Conservation (phyloP, 2,797 vertebrate genomes). For the Silurus lanzhouensis region DNA sequence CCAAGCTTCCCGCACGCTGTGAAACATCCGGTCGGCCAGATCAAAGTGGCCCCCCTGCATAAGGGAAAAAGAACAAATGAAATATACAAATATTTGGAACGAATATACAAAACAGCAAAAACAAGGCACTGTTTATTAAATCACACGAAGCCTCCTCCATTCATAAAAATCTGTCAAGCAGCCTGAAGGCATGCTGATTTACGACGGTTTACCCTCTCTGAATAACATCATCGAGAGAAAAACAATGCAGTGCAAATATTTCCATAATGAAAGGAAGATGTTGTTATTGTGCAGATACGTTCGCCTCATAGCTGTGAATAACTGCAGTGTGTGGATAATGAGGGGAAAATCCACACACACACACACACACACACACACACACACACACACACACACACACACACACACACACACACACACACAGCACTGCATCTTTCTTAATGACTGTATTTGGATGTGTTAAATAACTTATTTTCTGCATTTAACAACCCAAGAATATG, state of each 20-base stretch:
- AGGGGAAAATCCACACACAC: no score
- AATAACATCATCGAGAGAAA: background rate
- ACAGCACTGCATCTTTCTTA: background rate
- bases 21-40: constrained; percentile 98
- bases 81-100: background rate
- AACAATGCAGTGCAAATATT: constrained; percentile 9
- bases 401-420: no score
- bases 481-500: background rate
- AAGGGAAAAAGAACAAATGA: background rate
- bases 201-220: background rate
- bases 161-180: background rate
- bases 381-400: no score
- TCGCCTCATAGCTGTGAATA: background rate
- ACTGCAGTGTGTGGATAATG: background rate
- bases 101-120: background rate
- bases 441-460: background rate
- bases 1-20: constrained; percentile 96
- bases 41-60: constrained; percentile 95
- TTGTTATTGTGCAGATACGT: background rate
- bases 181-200: constrained; percentile 2
- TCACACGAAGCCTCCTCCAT: background rate
- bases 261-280: background rate
- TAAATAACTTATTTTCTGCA: background rate
- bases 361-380: no score
- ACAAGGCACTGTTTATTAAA: background rate